Base-by-base conservation (phyloP, 2,797 vertebrate species). In the Eulemur mongoz region DNA sequence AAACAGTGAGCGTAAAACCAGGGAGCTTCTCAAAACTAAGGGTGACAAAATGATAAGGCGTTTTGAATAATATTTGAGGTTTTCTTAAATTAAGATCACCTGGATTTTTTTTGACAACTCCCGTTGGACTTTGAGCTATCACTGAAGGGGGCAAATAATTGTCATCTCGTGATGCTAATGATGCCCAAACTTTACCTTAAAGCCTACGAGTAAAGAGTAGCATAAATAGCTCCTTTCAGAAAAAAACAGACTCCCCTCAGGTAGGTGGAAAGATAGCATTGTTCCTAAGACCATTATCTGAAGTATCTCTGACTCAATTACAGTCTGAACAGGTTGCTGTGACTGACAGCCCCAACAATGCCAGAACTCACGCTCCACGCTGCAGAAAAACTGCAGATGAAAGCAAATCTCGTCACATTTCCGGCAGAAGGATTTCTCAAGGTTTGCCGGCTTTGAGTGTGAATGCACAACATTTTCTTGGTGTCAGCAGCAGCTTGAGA, bases 161-260 rank as follows among this genome's bases (percentile, higher is more conserved):
- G 88, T 65, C 88, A 54, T 59, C 70, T 84, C 93, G 91, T 84
- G 96, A 83, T 73, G 69, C 84, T 95, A 97, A 72, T 69, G 93
- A 0, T 1, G 35, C 20, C n/a, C 97, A 93, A 97, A 97, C 95
- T 98, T 98, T 89, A 94, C 57, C 93, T 95, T 88, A 59, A 89
- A 72, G 54, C 69, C 92, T 93, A 52, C 80, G 79, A 92, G 81
- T 81, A 92, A 94, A 87, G 80, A 96, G 92, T n/a, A 80, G 95
- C 98, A 97, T 97, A 96, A 97, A 96, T 81, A 89, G 65, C 18
- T 50, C 93, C 96, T 95, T 97, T 95, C 97, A 97, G 80, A 91
- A 70, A 45, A n/a, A 45, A n/a, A 83, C 7, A 96, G 89, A 96
- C 91, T 43, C 25, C 35, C 84, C 93, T 40, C 35, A 79, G 92